phyloP scores from a whole-genome alignment of 2,113 vertebrate genomes.

The Upupa epops region DNA sequence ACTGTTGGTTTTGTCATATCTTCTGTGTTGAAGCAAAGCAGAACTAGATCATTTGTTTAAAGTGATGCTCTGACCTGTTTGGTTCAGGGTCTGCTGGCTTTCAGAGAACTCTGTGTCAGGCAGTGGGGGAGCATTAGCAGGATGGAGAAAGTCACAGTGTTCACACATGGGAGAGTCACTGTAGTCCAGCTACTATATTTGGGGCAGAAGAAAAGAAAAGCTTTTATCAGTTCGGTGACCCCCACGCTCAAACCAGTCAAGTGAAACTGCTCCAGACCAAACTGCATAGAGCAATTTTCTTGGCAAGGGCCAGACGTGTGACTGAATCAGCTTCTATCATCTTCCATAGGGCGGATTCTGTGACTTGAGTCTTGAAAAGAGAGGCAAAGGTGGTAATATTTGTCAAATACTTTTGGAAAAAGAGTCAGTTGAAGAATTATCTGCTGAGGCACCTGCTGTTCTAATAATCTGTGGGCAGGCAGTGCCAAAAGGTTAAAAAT shows the following conservation, averaged over 20 bases:
- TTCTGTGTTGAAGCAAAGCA: not conserved
- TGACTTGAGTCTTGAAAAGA: not conserved
- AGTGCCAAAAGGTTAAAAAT: not conserved
- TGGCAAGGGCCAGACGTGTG: not conserved
- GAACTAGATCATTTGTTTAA: not conserved
- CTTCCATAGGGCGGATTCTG: not conserved
- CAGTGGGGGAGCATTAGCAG: not conserved
- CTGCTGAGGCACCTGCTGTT: not conserved
- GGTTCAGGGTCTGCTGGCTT: not conserved
- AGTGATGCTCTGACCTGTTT: not conserved
- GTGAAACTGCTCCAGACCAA: not conserved
- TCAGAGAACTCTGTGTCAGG: not conserved
- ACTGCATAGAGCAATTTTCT: not conserved
- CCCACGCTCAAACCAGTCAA: not conserved
- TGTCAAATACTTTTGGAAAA: not conserved
- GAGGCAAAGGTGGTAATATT: not conserved
- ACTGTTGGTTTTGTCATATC: not conserved
- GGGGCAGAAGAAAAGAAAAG: not conserved
- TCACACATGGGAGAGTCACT: not conserved
- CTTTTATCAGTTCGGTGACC: not conserved
- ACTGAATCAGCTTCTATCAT: not conserved
- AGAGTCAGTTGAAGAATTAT: not conserved
- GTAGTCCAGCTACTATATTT: not conserved
- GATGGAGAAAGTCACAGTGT: not conserved
- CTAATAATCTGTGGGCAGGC: not conserved